These are phyloP conservation scores for Protosalanx chinensis DNA, from an alignment of 2,797 vertebrate genomes.

Conservation along the genomic window DNA sequence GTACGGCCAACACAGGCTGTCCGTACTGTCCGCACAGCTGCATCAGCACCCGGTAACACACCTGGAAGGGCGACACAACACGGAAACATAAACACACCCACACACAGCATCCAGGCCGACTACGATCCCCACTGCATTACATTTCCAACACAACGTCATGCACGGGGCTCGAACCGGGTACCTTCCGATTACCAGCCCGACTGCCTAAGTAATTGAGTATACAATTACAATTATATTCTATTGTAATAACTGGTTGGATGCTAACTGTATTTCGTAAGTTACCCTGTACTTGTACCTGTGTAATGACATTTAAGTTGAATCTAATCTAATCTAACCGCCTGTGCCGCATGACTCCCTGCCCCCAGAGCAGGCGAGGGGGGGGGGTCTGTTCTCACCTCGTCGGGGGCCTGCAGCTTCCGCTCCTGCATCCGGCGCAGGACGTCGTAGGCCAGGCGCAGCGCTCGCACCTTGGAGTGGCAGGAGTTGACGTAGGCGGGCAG, in stretches of 20 bases:
- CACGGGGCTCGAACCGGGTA: too few relatives aligned
- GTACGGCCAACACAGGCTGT: slow-evolving; percentile 93
- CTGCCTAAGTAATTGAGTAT: too few relatives aligned
- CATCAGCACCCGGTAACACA: slow-evolving; percentile 96
- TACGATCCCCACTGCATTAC: neutral
- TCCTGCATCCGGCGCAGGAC: slow-evolving; percentile 94
- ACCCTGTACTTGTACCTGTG: too few relatives aligned
- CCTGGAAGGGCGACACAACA: slow-evolving; percentile 63
- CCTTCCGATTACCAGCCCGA: too few relatives aligned
- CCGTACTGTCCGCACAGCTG: slow-evolving; percentile 96
- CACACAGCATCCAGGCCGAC: neutral
- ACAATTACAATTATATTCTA: too few relatives aligned
- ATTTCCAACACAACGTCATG: neutral
- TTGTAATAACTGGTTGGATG: too few relatives aligned
- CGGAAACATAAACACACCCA: neutral
- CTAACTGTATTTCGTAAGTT: too few relatives aligned
- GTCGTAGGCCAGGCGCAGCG: slow-evolving; percentile 89
- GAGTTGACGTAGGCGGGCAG: slow-evolving; percentile 88
- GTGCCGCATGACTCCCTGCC: too few relatives aligned
- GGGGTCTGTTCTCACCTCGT: slow-evolving; percentile 78
- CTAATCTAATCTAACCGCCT: too few relatives aligned
- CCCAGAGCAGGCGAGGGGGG: too few relatives aligned
- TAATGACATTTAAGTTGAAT: too few relatives aligned
- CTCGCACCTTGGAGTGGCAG: slow-evolving; percentile 94
- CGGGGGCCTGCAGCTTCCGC: slow-evolving; percentile 92